Base-by-base conservation (phyloP, 37 sponge, comb jelly and placozoan genomes). In the Sycon ciliatum region DNA sequence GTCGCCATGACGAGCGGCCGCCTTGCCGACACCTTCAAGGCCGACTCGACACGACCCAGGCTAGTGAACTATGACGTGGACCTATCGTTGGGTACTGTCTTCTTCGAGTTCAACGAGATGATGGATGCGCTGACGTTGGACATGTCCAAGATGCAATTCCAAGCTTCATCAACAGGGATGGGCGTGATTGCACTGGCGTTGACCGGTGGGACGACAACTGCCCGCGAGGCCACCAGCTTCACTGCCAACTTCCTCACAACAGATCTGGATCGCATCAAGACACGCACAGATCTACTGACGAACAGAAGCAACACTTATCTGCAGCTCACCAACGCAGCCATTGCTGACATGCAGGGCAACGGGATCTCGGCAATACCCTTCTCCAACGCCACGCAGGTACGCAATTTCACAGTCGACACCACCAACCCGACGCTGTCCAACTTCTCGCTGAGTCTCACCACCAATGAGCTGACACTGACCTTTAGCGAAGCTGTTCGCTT, bases 11-110 rank as follows among this genome's bases (percentile, higher is more conserved):
- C 33, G 11, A 9, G 31, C 9, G 63, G 63, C 11, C 9, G 7
- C 7, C 22, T 18, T 23, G 93, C 84, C 1, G 34, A 74, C 18
- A 77, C 65, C 18, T 92, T 77, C 67, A 87, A 72, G 33, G 58
- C 83, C n/a, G 93, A 92, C 55, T 77, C 77, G 1, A 78, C 83
- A 38, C 77, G 80, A 11, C 93, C 93, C 13, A 24, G n/a, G 20
- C 69, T 92, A 0, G 32, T 36, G 20, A 58, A 54, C n/a, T n/a
- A n/a, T n/a, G n/a, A n/a, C n/a, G n/a, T n/a, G n/a, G n/a, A n/a
- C n/a, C n/a, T n/a, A n/a, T n/a, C n/a, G n/a, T n/a, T n/a, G n/a
- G n/a, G n/a, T n/a, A n/a, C n/a, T n/a, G n/a, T n/a, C n/a, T n/a
- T n/a, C n/a, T n/a, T n/a, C n/a, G n/a, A n/a, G n/a, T n/a, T n/a